These are phyloP conservation scores for Alloscopus bannaensis DNA, from an alignment of 2,888 invertebrate genomes.

Conservation along the genomic window DNA sequence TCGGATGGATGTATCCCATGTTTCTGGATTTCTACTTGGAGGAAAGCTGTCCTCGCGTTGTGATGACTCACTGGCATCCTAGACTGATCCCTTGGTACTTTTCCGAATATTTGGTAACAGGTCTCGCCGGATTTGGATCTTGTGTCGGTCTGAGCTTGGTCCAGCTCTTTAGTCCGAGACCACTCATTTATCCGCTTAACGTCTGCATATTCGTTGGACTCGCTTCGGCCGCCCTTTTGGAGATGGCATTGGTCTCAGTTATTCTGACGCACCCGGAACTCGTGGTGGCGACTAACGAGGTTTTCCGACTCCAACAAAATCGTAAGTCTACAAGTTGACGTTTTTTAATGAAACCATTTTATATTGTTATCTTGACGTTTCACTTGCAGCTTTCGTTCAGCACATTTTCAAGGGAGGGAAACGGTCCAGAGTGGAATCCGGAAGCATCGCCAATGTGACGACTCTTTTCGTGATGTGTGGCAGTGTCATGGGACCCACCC, in stretches of 20 bases:
- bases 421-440: neutral
- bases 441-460: neutral
- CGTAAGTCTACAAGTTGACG: neutral
- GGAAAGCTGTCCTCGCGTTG: too few relatives aligned
- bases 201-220: constrained; percentile 10
- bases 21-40: too few relatives aligned
- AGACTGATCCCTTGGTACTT: neutral
- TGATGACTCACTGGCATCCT: neutral
- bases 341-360: neutral
- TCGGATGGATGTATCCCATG: too few relatives aligned
- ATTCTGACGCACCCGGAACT: neutral
- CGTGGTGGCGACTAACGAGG: neutral
- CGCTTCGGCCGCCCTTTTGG: neutral
- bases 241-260: neutral
- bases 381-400: neutral
- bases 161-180: neutral
- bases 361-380: neutral
- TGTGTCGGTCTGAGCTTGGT: neutral
- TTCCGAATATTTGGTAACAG: neutral
- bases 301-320: neutral
- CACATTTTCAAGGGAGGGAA: neutral
- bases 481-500: neutral
- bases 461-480: neutral
- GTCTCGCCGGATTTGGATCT: neutral
- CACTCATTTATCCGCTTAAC: neutral